These are phyloP conservation scores for Doryteuthis pealeii DNA, from an alignment of 1,140 invertebrate genomes.

Conservation along the genomic window DNA sequence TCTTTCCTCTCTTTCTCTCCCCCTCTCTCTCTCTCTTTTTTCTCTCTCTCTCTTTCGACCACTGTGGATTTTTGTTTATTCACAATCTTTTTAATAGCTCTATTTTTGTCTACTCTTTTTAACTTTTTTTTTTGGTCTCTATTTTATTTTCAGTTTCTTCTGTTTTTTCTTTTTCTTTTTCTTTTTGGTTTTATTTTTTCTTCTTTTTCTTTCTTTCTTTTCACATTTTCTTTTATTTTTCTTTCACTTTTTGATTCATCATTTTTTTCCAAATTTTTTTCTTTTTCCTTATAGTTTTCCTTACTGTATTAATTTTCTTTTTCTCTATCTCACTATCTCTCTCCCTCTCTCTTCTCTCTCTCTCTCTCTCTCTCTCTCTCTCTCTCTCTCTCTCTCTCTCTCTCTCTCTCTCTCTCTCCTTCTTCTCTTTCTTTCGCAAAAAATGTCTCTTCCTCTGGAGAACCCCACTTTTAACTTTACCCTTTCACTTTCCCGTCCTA, in stretches of 20 bases:
- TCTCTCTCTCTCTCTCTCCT: background rate
- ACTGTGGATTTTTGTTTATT: background rate
- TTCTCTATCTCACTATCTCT: slow-evolving; percentile 20
- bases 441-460: too few relatives aligned
- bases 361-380: background rate
- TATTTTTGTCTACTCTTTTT: background rate
- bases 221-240: background rate
- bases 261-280: slow-evolving; percentile 18
- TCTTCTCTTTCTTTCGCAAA: too few relatives aligned
- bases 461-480: too few relatives aligned
- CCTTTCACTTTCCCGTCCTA: too few relatives aligned
- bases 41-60: background rate
- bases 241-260: background rate
- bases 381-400: background rate
- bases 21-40: background rate
- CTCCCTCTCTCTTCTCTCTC: background rate
- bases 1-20: background rate
- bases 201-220: slow-evolving; percentile 11
- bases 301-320: slow-evolving; percentile 14
- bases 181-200: background rate
- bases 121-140: background rate
- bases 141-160: background rate
- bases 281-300: slow-evolving; percentile 15
- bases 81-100: background rate
- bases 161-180: background rate